Evolutionary conservation across 2,113 vertebrate species (phyloP), one percentile per base, ranked within the genome.

Genomic region (Hiodon tergisus): DNA sequence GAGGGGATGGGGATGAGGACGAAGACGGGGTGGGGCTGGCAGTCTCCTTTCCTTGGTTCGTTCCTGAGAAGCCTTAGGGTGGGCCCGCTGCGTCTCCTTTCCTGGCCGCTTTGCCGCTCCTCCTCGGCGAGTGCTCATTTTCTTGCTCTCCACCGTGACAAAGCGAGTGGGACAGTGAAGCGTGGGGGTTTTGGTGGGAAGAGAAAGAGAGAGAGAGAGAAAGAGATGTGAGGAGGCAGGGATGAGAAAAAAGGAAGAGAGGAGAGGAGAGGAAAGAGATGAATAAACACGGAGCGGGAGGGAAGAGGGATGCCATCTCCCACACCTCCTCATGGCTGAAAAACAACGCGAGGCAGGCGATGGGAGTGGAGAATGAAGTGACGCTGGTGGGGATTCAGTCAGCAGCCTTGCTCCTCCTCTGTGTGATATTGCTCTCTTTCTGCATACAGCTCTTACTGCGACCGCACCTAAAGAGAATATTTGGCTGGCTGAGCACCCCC

Each of bases 331-430:
- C 79, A 70, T 74, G 69, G 70, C 62, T 76, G 72, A 52, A 57
- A 77, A 75, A 78, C 31, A 78, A 71, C 17, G 75, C 70, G 81
- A 67, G 81, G 80, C 82, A 78, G 57, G 76, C 75, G 69, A 53
- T 62, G 69, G 46, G 11, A n/a, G 55, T 13, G 48, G 52, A 31
- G 51, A 66, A 6, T 55, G 61, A 47, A 47, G 31, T 10, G 72
- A 11, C 51, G 31, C 16, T 73, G 72, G 66, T 72, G 62, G 79
- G 84, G 82, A 87, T 85, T 86, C 83, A 84, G 80, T 77, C 78
- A 70, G 62, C 78, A 14, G 62, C 81, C 81, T 50, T 79, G 46
- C 72, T 71, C 66, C 59, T 73, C 61, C 75, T 58, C 60, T 73
- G 62, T 65, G 57, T 72, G 16, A 75, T 50, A 72, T 46, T 67